phyloP scores from a whole-genome alignment of 2,888 invertebrate species.

The Nyleta sp. region DNA sequence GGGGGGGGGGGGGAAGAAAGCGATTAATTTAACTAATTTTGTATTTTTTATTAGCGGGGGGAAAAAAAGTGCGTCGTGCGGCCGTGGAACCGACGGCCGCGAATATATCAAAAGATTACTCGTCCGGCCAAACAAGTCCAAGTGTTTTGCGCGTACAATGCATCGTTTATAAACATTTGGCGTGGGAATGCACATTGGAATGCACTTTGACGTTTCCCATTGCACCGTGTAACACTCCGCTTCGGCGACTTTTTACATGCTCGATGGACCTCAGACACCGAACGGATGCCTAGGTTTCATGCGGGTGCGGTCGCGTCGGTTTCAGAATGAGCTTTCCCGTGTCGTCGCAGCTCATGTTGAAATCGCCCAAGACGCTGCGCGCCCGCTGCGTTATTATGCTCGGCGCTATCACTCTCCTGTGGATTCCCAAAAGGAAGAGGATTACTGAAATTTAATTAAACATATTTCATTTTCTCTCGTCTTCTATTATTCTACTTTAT shows the following conservation, averaged over 20 bases:
- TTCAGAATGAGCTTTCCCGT: slow-evolving; percentile 97
- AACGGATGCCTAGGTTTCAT: slow-evolving; percentile 74
- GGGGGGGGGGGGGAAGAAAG: background rate
- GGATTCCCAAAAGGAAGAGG: slow-evolving; percentile 94
- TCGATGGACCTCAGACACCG: background rate
- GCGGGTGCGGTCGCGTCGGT: slow-evolving; percentile 84
- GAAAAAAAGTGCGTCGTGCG: background rate
- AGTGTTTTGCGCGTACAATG: background rate
- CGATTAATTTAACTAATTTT: slow-evolving; percentile 8
- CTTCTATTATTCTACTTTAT: too few species aligned
- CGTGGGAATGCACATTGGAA: slow-evolving; percentile 12
- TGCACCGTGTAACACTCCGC: slow-evolving; percentile 13
- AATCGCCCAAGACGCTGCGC: slow-evolving; percentile 94
- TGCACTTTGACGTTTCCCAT: slow-evolving; percentile 1
- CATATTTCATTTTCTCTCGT: too few species aligned
- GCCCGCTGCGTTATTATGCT: slow-evolving; percentile 97
- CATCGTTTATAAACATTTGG: slow-evolving; percentile 19
- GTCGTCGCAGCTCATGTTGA: slow-evolving; percentile 99
- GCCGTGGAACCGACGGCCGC: background rate
- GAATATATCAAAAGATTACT: slow-evolving; percentile 9
- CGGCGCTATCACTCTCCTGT: slow-evolving; percentile 97
- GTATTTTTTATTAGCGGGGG: slow-evolving; percentile 10
- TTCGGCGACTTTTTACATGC: slow-evolving; percentile 21
- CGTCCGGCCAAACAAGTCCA: background rate
- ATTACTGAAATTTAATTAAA: slow-evolving; percentile 86